These are phyloP conservation scores for Mobula hypostoma DNA, from an alignment of 2,113 vertebrate genomes.

Conservation along the genomic window DNA sequence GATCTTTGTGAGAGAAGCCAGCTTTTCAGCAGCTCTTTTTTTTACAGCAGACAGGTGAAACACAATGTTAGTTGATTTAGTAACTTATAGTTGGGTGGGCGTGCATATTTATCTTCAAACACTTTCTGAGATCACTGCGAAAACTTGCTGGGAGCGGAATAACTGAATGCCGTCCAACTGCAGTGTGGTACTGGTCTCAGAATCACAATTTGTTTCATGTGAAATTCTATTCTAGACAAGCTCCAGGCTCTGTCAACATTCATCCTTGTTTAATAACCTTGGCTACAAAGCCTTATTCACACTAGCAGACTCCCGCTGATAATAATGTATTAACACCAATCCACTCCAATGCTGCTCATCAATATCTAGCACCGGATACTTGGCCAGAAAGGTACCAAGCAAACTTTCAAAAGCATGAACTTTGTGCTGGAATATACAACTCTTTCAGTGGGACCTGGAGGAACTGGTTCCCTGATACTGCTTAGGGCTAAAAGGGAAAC, in stretches of 20 bases:
- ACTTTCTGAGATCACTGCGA: constrained; percentile 17
- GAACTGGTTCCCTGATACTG: not conserved
- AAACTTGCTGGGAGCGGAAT: not conserved
- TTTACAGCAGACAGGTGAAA: constrained; percentile 32
- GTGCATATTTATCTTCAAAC: constrained; percentile 22
- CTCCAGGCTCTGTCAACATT: constrained; percentile 31
- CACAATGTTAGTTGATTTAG: constrained; percentile 28
- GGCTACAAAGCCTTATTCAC: constrained; percentile 32
- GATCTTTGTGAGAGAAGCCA: constrained; percentile 9
- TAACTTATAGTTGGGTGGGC: constrained; percentile 28
- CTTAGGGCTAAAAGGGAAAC: no score
- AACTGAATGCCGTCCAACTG: not conserved
- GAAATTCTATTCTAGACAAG: constrained; percentile 28
- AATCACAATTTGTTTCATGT: constrained; percentile 16
- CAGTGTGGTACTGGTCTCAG: constrained; percentile 22
- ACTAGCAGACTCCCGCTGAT: not conserved
- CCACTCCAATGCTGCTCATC: not conserved
- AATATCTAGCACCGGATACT: constrained; percentile 3
- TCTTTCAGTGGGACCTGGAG: not conserved
- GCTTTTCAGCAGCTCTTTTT: constrained; percentile 10
- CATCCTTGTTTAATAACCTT: constrained; percentile 29
- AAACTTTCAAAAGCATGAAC: not conserved
- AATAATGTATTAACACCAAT: constrained; percentile 4
- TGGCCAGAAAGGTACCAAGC: not conserved
- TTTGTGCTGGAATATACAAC: not conserved